Base-by-base conservation (phyloP, 1,140 invertebrate genomes). In the Olivierus martensii region DNA sequence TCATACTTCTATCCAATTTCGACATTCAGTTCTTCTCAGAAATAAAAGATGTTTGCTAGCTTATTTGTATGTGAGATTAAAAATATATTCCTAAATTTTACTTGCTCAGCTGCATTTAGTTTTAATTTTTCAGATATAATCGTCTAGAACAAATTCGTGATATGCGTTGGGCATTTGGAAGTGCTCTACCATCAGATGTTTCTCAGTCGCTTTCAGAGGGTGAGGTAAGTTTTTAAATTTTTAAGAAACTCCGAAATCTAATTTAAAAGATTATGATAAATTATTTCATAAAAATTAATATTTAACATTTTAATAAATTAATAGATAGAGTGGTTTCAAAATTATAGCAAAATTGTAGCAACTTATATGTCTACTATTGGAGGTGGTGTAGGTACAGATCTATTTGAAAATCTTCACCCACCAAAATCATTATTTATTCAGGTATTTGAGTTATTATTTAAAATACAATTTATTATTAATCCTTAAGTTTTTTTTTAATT, bases 391-490 rank as follows among this genome's bases (percentile, higher is more conserved):
- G 85, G 86, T 6, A 74, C 95, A 44, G 90, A 97, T 71, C 72
- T 97, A 7, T 87, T 84, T 18, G 79, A 86, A 56, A 82, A 95
- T 68, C 68, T 87, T n/a, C 79, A 82, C 45, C 92, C 92, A 51
- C 92, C 92, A 2, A 96, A 96, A 67, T 82, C 83, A 11, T 71
- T 95, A 12, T 94, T 84, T 65, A 82, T 95, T 53, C 87, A 95
- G 76, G 81, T 82, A 69, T 62, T 28, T 4, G 9, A 28, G 44
- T 44, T 14, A 9, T 14, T 10, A 14, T 15, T 1, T 44, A 17
- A 18, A 17, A 10, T 10, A 1, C 17, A 14, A 11, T 44, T 10
- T 15, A 14, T 11, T n/a, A 38, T 9, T 38, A 38, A 1, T 11
- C 37, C 10, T n/a, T 38, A 11, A 2, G 37, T n/a, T 11, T 38